Evolutionary conservation across 2,113 vertebrate species (phyloP), one percentile per base, ranked within the genome.

Genomic region (Oryzias curvinotus): DNA sequence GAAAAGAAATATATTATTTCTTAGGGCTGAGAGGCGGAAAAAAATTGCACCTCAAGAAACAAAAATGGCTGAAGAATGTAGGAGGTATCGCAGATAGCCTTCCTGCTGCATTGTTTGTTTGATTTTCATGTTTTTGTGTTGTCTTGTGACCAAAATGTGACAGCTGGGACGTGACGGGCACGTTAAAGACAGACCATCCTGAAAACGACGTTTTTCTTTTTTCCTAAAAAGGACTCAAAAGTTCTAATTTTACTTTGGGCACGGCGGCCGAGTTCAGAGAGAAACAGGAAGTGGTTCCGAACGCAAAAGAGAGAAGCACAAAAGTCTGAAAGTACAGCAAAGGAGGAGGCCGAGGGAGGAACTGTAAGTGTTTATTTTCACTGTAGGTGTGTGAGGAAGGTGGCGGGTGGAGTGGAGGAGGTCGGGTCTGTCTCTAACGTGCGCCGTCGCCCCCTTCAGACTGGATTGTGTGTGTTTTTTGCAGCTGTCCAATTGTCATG

Each of bases 1-100:
- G 71, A 73, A 65, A 67, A 55, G 75, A 73, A 76, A 80, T 73
- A 71, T 50, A 75, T 78, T 62, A 62, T 85, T 93, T 78, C 71
- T 80, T 83, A 82, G 77, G 73, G 75, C 75, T 89, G 82, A 85
- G 71, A 78, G 66, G 48, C 77, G 66, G 48, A 62, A 59, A 57
- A 71, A 81, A 80, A 73, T 17, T 52, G 77, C 91, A 93, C 93
- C 91, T 93, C 88, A 67, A 87, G 92, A 87, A 83, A 87, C 65
- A 76, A 76, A 83, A 88, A 94, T 93, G 94, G 94, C 94, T 94
- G 87, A 94, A 93, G 95, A 96, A 96, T 96, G 95, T 96, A 94
- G 93, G 92, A 92, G 91, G 91, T 91, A 91, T 79, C 90, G 91
- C 88, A 73, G 88, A 90, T 89, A 86, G 81, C 74, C 75, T 85